Evolutionary conservation across 2,888 invertebrate genomes (phyloP).

Genomic region (Papilio elwesi): DNA sequence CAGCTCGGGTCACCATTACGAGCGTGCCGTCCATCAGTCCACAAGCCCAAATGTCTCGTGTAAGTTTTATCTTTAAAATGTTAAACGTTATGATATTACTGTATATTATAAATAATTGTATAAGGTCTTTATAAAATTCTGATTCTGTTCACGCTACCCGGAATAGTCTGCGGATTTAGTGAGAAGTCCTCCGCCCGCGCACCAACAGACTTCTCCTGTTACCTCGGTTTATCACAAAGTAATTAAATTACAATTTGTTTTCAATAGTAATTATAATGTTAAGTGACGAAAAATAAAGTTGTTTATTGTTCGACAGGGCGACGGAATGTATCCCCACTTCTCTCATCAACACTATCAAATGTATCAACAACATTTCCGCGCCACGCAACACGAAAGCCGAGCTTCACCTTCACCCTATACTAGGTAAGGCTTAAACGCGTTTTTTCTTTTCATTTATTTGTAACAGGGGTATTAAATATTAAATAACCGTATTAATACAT

Average conservation of each 20-base stretch:
- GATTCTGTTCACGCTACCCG: constrained; percentile 73
- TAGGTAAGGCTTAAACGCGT: constrained; percentile 54
- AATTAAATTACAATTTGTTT: constrained; percentile 52
- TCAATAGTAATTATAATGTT: constrained; percentile 29
- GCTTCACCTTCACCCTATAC: constrained; percentile 73
- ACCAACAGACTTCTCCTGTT: constrained; percentile 90
- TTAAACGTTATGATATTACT: constrained; percentile 12
- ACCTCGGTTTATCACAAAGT: constrained; percentile 85
- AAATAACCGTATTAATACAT: too few relatives aligned
- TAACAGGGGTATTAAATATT: too few relatives aligned
- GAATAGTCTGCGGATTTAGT: constrained; percentile 86
- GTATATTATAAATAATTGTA: not conserved
- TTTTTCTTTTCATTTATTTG: too few relatives aligned
- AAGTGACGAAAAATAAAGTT: constrained; percentile 34
- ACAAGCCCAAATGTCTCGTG: constrained; percentile 86
- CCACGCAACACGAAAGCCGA: constrained; percentile 76
- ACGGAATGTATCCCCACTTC: constrained; percentile 80
- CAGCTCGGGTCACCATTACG: constrained; percentile 79
- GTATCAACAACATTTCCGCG: constrained; percentile 81
- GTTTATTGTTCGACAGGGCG: constrained; percentile 66
- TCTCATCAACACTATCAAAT: constrained; percentile 81
- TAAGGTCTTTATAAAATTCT: constrained; percentile 37
- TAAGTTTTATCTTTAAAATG: constrained; percentile 73
- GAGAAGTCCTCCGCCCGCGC: constrained; percentile 93
- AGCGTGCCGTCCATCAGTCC: constrained; percentile 86